Conservation (phyloP, 1,140 invertebrate genomes). For the Apis laboriosa region DNA sequence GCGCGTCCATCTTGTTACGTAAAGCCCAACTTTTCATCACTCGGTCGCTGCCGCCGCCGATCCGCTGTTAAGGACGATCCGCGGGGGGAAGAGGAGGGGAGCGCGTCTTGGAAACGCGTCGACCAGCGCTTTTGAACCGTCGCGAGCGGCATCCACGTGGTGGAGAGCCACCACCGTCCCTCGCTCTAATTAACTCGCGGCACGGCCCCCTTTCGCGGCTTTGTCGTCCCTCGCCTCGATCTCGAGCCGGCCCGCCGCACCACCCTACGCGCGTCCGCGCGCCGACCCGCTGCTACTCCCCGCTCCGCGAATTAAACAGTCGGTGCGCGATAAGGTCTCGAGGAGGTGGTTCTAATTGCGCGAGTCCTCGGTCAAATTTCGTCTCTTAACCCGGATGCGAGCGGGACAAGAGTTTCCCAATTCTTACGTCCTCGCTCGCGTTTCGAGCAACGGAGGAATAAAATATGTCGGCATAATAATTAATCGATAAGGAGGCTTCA, state of each 20-base stretch:
- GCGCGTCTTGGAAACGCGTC: not conserved
- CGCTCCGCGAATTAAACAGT: not conserved
- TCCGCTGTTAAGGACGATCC: conserved; percentile 27
- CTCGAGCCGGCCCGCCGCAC: not conserved
- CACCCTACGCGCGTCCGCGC: too few relatives aligned
- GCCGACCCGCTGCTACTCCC: too few relatives aligned
- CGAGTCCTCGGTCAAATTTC: too few relatives aligned
- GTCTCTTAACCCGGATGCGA: too few relatives aligned
- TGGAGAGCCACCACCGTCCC: not conserved
- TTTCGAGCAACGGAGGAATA: too few relatives aligned
- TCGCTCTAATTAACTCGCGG: conserved; percentile 21
- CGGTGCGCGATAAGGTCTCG: too few relatives aligned
- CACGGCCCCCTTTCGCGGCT: not conserved
- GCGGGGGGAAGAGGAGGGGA: not conserved
- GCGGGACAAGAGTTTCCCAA: too few relatives aligned
- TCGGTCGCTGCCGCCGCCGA: conserved; percentile 13
- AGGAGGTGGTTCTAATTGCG: too few relatives aligned
- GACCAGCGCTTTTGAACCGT: conserved; percentile 8
- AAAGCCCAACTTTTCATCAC: conserved; percentile 73
- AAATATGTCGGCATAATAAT: too few relatives aligned
- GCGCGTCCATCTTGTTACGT: conserved; percentile 76
- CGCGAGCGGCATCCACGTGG: not conserved
- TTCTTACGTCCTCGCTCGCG: too few relatives aligned
- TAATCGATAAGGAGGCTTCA: too few relatives aligned
- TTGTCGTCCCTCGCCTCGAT: not conserved